Evolutionary conservation across 35 echinoderm and acorn worm species (phyloP).

Genomic region (Ophiothrix spiculata): DNA sequence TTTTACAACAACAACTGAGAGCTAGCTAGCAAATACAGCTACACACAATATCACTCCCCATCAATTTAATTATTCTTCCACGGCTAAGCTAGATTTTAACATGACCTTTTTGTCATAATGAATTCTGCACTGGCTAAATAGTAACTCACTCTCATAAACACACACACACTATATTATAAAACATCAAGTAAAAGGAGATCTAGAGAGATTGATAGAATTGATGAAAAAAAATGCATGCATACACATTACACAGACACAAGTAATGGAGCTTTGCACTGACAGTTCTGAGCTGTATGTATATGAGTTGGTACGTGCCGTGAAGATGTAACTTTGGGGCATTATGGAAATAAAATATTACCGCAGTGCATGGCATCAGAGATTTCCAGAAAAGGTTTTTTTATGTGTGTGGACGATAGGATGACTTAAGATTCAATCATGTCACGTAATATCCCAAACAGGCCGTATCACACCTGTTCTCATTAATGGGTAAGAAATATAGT

Average conservation of each 20-base stretch:
- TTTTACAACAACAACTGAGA: not conserved
- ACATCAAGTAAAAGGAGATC: not conserved
- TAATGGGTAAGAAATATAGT: conserved; percentile 4
- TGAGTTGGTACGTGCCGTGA: not conserved
- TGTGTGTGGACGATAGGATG: not conserved
- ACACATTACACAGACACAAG: not conserved
- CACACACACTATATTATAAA: not conserved
- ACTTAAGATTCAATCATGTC: conserved; percentile 12
- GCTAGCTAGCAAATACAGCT: not conserved
- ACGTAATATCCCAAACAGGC: not conserved
- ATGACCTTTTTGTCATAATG: conserved; percentile 7
- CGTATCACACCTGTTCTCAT: not conserved
- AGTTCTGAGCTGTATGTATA: too few species aligned
- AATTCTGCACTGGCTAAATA: not conserved
- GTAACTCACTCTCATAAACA: conserved; percentile 1
- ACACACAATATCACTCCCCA: not conserved
- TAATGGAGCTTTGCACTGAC: not conserved
- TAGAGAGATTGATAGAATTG: not conserved
- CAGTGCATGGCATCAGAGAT: not conserved
- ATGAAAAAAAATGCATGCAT: not conserved
- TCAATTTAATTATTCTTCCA: conserved; percentile 10
- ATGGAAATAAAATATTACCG: conserved; percentile 16
- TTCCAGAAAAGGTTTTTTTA: not conserved
- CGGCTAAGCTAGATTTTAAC: not conserved
- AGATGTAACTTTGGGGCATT: conserved; percentile 7